Evolutionary conservation across 2,888 invertebrate species (phyloP).

Genomic region (Capitulum mitella): DNA sequence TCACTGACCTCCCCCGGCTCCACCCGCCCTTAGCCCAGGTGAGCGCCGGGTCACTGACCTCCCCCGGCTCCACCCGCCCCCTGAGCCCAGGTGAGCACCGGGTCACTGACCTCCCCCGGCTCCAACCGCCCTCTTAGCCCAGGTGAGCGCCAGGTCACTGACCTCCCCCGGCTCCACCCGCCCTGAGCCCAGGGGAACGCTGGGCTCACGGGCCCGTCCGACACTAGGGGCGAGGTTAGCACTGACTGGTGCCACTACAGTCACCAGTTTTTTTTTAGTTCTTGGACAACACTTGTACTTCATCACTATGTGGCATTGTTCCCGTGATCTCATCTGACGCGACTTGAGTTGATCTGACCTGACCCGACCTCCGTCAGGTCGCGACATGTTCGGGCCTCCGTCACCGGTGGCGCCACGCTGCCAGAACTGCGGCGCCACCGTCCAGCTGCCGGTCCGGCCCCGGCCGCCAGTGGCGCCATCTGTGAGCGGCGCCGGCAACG

Average conservation of each 20-base stretch:
- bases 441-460: slow-evolving; percentile 33
- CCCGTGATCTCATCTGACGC: not conserved
- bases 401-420: slow-evolving; percentile 55
- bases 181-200: slow-evolving; percentile 79
- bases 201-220: no score
- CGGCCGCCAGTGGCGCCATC: slow-evolving; percentile 43
- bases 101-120: no score
- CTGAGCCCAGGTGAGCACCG: slow-evolving; percentile 75
- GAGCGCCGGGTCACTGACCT: slow-evolving; percentile 63
- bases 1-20: no score
- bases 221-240: no score
- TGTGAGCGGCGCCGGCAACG: slow-evolving; percentile 48
- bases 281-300: no score
- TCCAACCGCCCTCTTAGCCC: no score
- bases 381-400: slow-evolving; percentile 46
- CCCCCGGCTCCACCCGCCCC: slow-evolving; percentile 79
- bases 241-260: no score
- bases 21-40: no score
- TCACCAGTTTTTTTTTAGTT: no score
- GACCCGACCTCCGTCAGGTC: slow-evolving; percentile 25
- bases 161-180: slow-evolving; percentile 79
- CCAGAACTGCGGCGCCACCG: slow-evolving; percentile 58
- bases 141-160: slow-evolving; percentile 60
- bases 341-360: not conserved
- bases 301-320: no score